These are phyloP conservation scores for Pipa parva DNA, from an alignment of 2,113 vertebrate species.

Conservation along the genomic window DNA sequence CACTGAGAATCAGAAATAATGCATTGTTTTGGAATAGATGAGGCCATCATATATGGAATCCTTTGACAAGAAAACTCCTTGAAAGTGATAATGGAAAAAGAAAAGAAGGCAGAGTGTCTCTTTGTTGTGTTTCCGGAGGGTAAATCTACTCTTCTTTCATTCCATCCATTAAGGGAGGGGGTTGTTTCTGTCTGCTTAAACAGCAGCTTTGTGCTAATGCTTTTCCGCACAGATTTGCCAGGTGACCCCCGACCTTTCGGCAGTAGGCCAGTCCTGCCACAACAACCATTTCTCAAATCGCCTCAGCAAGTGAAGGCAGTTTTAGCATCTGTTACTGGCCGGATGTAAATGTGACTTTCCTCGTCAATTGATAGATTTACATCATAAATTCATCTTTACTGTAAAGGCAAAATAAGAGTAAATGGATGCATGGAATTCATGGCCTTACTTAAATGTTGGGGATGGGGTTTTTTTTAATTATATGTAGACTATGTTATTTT, in stretches of 20 bases:
- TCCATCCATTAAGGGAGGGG: constrained; percentile 30
- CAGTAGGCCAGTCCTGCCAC: constrained; percentile 43
- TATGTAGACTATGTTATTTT: no score
- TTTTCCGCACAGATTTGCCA: constrained; percentile 56
- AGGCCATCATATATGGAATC: constrained; percentile 45
- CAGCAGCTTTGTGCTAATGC: constrained; percentile 48
- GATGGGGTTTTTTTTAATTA: no score
- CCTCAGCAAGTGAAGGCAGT: constrained; percentile 24
- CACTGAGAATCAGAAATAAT: constrained; percentile 46
- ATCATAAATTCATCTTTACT: constrained; percentile 6
- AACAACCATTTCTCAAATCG: constrained; percentile 47
- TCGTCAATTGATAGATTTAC: constrained; percentile 29
- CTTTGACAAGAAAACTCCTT: constrained; percentile 40
- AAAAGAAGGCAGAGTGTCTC: constrained; percentile 37
- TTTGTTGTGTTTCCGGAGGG: constrained; percentile 45
- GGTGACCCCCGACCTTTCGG: constrained; percentile 52
- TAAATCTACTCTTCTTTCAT: constrained; percentile 42
- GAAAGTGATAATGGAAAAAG: constrained; percentile 32
- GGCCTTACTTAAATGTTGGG: no score
- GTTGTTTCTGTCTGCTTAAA: constrained; percentile 43
- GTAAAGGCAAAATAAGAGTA: not conserved
- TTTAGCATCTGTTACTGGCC: constrained; percentile 45
- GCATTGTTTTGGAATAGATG: constrained; percentile 44
- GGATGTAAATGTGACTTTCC: constrained; percentile 45
- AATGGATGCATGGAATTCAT: not conserved